Evolutionary conservation across 2,888 invertebrate species (phyloP), one percentile per base, ranked within the genome.

Genomic region (Chalcis sispes): DNA sequence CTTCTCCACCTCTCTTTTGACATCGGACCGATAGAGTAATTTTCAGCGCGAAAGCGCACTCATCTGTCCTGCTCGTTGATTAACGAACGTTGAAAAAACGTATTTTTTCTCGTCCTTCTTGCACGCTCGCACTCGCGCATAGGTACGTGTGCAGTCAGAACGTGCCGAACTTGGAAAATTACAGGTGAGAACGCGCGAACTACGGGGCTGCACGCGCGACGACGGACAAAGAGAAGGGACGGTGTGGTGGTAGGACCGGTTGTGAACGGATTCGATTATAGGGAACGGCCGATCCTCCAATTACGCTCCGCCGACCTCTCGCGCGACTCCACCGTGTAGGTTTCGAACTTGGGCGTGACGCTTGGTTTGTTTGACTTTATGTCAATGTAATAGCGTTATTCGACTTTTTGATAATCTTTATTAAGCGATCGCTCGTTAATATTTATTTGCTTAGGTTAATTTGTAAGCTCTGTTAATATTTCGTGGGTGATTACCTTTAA

Each of bases 251-350:
- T n/a, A n/a, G n/a, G 62, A 8, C 18, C 20, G 23, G 62, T 29
- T 32, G 4, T 36, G 56, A 40, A 52, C 23, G 72, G 64, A 65
- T 65, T 71, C 74, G 61, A 77, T 74, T 74, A 71, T 71, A 77
- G 74, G 66, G 77, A 62, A 66, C 66, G 29, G 46, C 23, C 61
- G 52, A 77, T 70, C 70, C 65, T 74, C 56, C 71, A 77, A 77
- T 77, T 77, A 71, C 70, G 23, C 32, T 20, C n/a, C n/a, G n/a
- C n/a, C n/a, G n/a, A 10, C 36, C 36, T 36, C 36, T 36, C 10
- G 10, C 10, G 5, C 36, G 5, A 20, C 15, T 46, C 46, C 13
- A 15, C 46, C 13, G 15, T 46, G 3, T 46, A n/a, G 4, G n/a
- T 15, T n/a, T 46, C 46, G 46, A 15, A 46, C 4, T 36, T 10